Percentiles rank a stretch among this genome's conserved stretches.
Conservation (phyloP, 2,797 vertebrate species). For the Halcyon leucocephala region DNA sequence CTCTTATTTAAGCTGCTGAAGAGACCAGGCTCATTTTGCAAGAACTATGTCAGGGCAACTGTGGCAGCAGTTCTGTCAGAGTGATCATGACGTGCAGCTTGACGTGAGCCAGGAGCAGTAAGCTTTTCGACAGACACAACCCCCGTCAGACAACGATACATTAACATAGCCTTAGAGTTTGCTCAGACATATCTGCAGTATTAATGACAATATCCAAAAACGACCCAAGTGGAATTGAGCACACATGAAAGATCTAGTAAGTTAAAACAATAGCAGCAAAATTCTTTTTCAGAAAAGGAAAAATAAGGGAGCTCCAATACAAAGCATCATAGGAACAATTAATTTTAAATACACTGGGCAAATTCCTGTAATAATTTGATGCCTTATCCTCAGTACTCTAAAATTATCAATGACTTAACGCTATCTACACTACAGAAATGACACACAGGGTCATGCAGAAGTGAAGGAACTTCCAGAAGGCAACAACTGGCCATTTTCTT, state of each 20-base stretch:
- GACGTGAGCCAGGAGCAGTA: slow-evolving; percentile 5
- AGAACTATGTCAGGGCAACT: neutral
- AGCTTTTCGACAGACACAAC: neutral
- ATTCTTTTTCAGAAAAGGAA: neutral
- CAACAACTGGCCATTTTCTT: neutral
- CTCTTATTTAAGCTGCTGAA: neutral
- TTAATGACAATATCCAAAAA: slow-evolving; percentile 37
- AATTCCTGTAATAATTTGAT: neutral
- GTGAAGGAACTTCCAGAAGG: neutral
- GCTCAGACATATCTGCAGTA: slow-evolving; percentile 6
- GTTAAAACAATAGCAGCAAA: neutral
- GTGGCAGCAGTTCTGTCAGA: slow-evolving; percentile 36
- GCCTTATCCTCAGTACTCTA: neutral
- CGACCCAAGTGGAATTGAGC: neutral
- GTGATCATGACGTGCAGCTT: neutral
- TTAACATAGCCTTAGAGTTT: slow-evolving; percentile 20
- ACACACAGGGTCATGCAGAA: neutral
- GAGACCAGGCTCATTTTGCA: neutral
- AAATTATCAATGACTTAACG: neutral
- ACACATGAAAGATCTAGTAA: neutral
- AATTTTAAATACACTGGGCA: neutral
- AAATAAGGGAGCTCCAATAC: neutral
- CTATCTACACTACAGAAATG: neutral
- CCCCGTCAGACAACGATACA: neutral
- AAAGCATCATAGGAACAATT: neutral